phyloP scores from a whole-genome alignment of 2,113 vertebrate species.

The chimpanzee (Pan troglodytes) region NHGRI_mPanTro3-v2.1_pri NC_072398.2:131228001-131228500 shows the following conservation, averaged over 20 bases:
- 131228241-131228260: not conserved
- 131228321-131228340: not conserved
- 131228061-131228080: not conserved
- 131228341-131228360: not conserved
- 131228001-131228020: not conserved
- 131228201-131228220: not conserved
- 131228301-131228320: not conserved
- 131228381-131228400: not conserved
- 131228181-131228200: not conserved
- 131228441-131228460: not conserved
- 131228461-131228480: not conserved
- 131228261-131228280: not conserved
- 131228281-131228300: not conserved
- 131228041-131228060: not conserved
- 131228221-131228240: not conserved
- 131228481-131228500: not conserved
- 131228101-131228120: not conserved
- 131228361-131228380: not conserved
- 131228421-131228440: not conserved
- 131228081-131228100: not conserved
- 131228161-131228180: not conserved
- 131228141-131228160: not conserved
- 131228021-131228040: not conserved
- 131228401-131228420: not conserved
- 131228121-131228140: not conserved